These are phyloP conservation scores for Trematomus loennbergii DNA, from an alignment of 2,113 vertebrate species.

Conservation along the genomic window DNA sequence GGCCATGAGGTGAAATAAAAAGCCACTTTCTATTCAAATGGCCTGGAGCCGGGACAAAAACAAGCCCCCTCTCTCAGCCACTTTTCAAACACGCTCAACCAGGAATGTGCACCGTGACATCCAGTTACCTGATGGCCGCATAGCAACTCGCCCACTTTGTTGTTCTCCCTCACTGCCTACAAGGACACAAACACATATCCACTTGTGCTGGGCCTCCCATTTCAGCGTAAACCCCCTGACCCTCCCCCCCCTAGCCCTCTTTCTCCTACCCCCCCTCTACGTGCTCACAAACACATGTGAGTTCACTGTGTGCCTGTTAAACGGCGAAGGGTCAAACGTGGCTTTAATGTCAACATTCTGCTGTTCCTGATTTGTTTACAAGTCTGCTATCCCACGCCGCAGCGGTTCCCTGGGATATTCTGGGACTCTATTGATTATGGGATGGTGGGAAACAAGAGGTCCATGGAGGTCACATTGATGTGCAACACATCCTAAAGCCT, in stretches of 20 bases:
- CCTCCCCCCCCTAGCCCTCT: neutral
- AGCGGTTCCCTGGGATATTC: conserved; percentile 40
- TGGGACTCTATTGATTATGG: conserved; percentile 55
- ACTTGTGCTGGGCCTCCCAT: conserved; percentile 60
- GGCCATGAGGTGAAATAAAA: conserved; percentile 55
- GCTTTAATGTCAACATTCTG: conserved; percentile 31
- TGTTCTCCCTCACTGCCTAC: conserved; percentile 55
- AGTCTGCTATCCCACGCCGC: neutral
- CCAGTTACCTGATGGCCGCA: conserved; percentile 72
- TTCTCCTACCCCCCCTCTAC: neutral
- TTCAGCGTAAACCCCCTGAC: conserved; percentile 3
- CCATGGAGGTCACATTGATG: conserved; percentile 53
- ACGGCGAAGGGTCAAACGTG: conserved; percentile 7
- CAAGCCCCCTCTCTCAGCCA: conserved; percentile 59
- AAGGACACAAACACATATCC: conserved; percentile 52
- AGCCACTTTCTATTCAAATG: conserved; percentile 52
- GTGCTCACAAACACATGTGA: conserved; percentile 44
- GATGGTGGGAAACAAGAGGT: conserved; percentile 40
- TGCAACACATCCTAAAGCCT: conserved; percentile 64
- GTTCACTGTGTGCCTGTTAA: conserved; percentile 15
- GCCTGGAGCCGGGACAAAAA: conserved; percentile 54
- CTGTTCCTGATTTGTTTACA: conserved; percentile 26
- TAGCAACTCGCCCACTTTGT: conserved; percentile 70
- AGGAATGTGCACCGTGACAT: conserved; percentile 74
- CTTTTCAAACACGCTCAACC: conserved; percentile 61